Base-by-base conservation (phyloP, 2,888 invertebrate species). In the Ochropleura plecta region DNA sequence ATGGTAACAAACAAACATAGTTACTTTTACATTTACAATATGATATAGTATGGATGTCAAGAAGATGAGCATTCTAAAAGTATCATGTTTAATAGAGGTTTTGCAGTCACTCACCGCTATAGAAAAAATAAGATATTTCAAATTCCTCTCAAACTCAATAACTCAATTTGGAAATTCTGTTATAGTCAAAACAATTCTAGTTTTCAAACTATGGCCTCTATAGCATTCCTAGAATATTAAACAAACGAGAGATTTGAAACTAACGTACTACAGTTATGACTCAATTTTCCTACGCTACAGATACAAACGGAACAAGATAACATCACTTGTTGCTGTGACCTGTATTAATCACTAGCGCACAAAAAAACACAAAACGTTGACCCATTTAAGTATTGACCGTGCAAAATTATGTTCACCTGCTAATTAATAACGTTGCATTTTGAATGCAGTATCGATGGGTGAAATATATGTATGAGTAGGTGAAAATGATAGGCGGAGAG, bases 401-500 rank as follows among this genome's bases (percentile, higher is more conserved):
- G 76, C 71, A 51, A 78, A 79, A 75, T 70, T 72, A 65, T 55
- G 64, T 74, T 59, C 68, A 70, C 62, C 62, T 76, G 40, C 66
- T 75, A 80, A 85, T 85, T 81, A 76, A 81, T 78, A 81, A 66
- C 46, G 81, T 74, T 78, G 72, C 73, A 85, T 79, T 83, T 81
- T 46, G 46, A 73, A 53, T 71, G 66, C 66, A 73, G 20, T 53
- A 82, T 80, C 75, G 69, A 72, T 63, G 53, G 30, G 18, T 74
- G 40, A 77, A 76, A 66, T 64, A 72, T 69, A 81, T 75, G 60
- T 81, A 73, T 69, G 73, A 67, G 70, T 79, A 65, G 69, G 65
- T 59, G 66, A 80, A 84, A 88, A 85, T 86, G 86, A 89, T 88
- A 86, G 84, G 76, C 79, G 86, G 82, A 79, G 63, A 74, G 83